Evolutionary conservation across 2,797 vertebrate genomes (phyloP).

Genomic region (Hapalemur alaotrensis): DNA sequence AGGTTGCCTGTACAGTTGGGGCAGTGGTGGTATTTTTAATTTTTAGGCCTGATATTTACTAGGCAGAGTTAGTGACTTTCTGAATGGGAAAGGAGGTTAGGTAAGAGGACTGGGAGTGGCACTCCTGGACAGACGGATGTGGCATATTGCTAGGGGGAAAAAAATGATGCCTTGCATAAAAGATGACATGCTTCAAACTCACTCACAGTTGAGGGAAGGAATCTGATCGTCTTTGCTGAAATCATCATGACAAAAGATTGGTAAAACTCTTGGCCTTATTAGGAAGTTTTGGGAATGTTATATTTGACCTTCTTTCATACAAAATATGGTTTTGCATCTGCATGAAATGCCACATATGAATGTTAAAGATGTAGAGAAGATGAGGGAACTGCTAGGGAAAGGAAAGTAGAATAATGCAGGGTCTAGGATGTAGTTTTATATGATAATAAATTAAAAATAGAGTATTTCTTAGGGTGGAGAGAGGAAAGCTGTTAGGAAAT

Average conservation of each 20-base stretch:
- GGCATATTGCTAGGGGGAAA: background rate
- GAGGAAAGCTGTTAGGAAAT: background rate
- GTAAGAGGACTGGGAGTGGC: background rate
- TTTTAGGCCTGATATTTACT: background rate
- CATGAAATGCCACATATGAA: background rate
- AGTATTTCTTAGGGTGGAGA: background rate
- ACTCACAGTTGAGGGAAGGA: background rate
- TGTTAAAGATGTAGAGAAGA: background rate
- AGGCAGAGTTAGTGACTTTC: background rate
- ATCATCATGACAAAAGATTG: background rate
- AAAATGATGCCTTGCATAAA: background rate
- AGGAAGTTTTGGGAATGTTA: background rate
- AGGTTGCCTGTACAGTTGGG: accelerated
- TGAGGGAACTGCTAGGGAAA: background rate
- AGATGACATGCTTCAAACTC: background rate
- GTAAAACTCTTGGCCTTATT: background rate
- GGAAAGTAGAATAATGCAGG: background rate
- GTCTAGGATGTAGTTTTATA: background rate
- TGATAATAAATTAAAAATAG: background rate
- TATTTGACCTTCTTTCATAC: background rate
- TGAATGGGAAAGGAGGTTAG: background rate
- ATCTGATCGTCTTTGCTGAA: background rate
- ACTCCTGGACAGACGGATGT: background rate
- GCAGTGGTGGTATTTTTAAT: background rate
- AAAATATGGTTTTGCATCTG: background rate